Evolutionary conservation across 2,113 vertebrate species (phyloP), one percentile per base, ranked within the genome.

Genomic region (Syrmaticus mikado): DNA sequence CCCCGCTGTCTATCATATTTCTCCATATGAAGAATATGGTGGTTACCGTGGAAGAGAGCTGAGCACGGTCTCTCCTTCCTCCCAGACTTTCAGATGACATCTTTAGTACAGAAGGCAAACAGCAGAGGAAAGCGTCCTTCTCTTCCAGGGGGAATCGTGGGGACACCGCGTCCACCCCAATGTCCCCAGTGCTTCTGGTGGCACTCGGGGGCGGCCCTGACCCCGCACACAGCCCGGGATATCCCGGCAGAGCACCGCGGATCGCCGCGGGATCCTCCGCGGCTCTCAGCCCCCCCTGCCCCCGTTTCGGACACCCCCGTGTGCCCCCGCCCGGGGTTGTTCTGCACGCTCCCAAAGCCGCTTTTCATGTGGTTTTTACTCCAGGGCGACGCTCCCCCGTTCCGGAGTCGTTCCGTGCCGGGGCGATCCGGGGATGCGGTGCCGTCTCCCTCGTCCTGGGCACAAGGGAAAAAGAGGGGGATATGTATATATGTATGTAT

Each of bases 11-110:
- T 75, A 46, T 93, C 89, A 79, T 73, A 79, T 86, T 95, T 93
- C 87, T 91, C 82, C 92, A 67, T 92, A 96, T 73, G 90, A 76
- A 95, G 79, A 97, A 96, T 94, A 94, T 52, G 90, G 66, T 93
- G 90, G 92, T 96, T 93, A 93, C 67, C 41, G 70, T 80, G 84
- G 70, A 87, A 89, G 65, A 84, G 74, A 92, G 89, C 38, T 41
- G 62, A 87, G 7, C 40, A 66, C 15, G 1, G n/a, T 68, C 3
- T 41, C 76, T 17, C 4, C 38, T 89, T 89, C 77, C 82, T 93
- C 82, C 8, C 68, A 81, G 80, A 88, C 62, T 96, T 94, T 88
- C 84, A 89, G 85, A 88, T 94, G 93, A 97, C 95, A 95, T 96
- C 95, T 97, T 96, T 87, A 97, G 89, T 57, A 87, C 3, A 48